phyloP scores from a whole-genome alignment of 92 coral and sea anemone genomes.

The Paramuricea clavata region DNA sequence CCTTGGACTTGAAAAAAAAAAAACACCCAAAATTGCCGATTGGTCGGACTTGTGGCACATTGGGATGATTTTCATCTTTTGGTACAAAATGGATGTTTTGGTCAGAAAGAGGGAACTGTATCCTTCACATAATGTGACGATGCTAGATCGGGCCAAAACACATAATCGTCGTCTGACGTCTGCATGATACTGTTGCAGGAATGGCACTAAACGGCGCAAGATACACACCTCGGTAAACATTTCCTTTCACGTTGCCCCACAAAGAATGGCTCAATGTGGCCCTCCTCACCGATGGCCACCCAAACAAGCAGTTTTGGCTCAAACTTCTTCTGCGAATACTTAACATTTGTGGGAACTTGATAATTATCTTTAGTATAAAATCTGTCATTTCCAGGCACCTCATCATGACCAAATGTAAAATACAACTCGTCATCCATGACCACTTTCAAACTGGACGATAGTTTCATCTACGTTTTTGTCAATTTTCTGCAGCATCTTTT shows the following conservation, averaged over 20 bases:
- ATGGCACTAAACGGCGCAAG: background rate
- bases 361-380: slow-evolving; percentile 8
- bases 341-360: background rate
- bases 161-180: background rate
- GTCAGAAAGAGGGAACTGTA: background rate
- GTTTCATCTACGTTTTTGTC: background rate
- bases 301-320: slow-evolving; percentile 14
- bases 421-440: background rate
- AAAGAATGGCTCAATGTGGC: slow-evolving; percentile 11
- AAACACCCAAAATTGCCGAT: background rate
- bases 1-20: background rate
- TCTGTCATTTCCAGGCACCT: background rate
- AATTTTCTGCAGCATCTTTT: slow-evolving; percentile 8
- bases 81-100: background rate
- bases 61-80: background rate
- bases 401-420: background rate
- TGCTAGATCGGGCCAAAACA: slow-evolving; percentile 3
- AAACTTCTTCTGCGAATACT: slow-evolving; percentile 4
- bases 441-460: background rate
- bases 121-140: background rate
- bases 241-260: slow-evolving; percentile 19
- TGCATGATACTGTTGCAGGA: slow-evolving; percentile 9
- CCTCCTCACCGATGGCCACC: slow-evolving; percentile 15
- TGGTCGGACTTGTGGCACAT: background rate
- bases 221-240: slow-evolving; percentile 7